A percentile compares a stretch with the other conserved stretches of the same genome.
phyloP scores from a whole-genome alignment of 2,113 vertebrate species.

The Prunella fulvescens region DNA sequence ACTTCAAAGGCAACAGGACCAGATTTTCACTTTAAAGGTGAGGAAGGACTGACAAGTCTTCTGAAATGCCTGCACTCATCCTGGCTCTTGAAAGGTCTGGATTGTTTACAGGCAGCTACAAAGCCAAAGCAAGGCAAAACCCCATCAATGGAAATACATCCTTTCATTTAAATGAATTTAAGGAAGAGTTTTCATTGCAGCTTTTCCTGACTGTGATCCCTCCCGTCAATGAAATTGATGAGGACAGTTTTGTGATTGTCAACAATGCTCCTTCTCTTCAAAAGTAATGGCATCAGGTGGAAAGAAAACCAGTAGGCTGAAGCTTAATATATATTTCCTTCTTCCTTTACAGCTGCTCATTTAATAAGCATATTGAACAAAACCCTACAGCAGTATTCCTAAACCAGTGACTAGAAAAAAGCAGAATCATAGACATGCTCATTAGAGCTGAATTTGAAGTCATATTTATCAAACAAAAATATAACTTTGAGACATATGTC shows the following conservation, averaged over 20 bases:
- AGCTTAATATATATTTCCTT: background rate
- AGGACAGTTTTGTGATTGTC: no score
- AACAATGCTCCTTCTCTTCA: background rate
- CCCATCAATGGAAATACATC: no score
- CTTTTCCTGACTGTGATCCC: no score
- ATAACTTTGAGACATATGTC: background rate
- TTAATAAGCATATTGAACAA: background rate
- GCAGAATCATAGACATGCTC: background rate
- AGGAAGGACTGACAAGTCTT: no score
- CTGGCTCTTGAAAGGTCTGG: no score
- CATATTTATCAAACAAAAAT: background rate
- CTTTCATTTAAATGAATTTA: no score
- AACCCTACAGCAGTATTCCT: background rate
- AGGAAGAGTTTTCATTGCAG: no score
- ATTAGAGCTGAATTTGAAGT: background rate
- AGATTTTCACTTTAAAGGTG: background rate
- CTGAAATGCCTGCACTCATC: no score
- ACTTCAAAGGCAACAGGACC: background rate
- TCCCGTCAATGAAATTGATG: no score
- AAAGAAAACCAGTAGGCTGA: no score
- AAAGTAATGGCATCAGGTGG: background rate
- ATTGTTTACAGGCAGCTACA: background rate
- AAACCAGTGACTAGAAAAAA: background rate
- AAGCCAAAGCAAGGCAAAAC: background rate
- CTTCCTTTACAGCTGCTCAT: background rate